Evolutionary conservation across 2,888 invertebrate species (phyloP).

Genomic region (Emesis castigata): DNA sequence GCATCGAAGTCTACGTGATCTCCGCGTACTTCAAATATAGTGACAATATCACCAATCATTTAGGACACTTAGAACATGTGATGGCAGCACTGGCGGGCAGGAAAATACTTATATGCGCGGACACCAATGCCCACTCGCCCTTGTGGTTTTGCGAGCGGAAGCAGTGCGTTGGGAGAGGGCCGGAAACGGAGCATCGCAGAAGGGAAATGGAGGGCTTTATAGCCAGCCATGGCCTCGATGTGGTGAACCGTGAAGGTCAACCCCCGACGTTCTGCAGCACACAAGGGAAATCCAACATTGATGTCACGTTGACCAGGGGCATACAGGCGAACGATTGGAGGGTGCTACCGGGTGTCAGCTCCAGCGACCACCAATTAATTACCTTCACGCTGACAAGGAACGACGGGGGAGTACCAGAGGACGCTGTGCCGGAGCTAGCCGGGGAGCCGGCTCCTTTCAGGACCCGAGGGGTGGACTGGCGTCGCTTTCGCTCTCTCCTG

Average conservation of each 20-base stretch:
- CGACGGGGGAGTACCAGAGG: background rate
- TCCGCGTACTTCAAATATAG: background rate
- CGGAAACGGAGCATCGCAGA: background rate
- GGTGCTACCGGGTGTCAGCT: slow-evolving; percentile 17
- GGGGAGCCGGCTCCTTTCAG: background rate
- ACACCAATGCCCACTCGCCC: slow-evolving; percentile 68
- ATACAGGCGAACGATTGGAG: slow-evolving; percentile 31
- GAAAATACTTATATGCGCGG: slow-evolving; percentile 37
- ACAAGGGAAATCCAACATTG: too few relatives aligned
- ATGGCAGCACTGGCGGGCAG: background rate
- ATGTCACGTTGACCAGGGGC: background rate
- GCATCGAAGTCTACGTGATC: background rate
- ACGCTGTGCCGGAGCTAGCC: background rate
- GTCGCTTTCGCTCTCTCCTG: background rate
- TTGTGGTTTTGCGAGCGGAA: slow-evolving; percentile 53
- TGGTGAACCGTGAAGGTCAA: too few relatives aligned
- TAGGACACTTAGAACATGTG: background rate
- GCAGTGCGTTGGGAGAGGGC: slow-evolving; percentile 39
- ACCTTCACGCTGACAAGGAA: background rate
- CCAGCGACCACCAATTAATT: slow-evolving; percentile 2
- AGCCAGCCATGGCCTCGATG: too few relatives aligned
- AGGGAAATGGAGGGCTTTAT: background rate
- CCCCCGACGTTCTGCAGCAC: too few relatives aligned
- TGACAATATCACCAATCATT: background rate
- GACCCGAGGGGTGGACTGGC: background rate